Conservation (phyloP, 2,113 vertebrate genomes). For the Aleadryas rufinucha region DNA sequence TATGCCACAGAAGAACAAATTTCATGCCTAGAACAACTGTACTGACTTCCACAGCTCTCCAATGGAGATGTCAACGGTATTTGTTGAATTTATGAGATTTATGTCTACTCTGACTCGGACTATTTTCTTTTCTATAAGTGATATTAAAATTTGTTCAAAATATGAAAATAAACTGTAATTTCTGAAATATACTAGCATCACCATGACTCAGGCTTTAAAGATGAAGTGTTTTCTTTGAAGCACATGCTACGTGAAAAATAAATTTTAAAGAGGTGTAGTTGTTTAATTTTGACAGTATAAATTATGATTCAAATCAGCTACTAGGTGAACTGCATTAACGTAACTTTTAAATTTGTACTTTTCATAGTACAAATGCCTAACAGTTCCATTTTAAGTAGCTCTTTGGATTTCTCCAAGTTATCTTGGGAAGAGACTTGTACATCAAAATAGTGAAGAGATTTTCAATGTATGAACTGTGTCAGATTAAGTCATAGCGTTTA, state of each 20-base stretch:
- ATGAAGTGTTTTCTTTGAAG: background rate
- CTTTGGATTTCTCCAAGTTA: background rate
- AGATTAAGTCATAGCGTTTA: background rate
- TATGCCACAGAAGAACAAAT: background rate
- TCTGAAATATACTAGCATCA: background rate
- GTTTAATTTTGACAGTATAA: background rate
- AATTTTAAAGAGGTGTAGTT: background rate
- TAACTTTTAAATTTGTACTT: background rate
- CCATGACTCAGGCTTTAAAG: background rate
- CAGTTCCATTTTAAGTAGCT: background rate
- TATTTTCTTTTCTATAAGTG: rapidly evolving
- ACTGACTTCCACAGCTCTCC: background rate
- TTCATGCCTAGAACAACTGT: background rate
- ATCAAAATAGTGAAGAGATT: background rate
- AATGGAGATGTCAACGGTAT: background rate
- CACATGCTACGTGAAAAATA: background rate
- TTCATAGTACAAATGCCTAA: background rate
- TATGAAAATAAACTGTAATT: background rate
- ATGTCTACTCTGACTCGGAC: background rate
- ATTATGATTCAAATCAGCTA: background rate
- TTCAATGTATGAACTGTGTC: rapidly evolving
- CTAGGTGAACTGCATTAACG: background rate
- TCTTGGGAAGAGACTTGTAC: background rate
- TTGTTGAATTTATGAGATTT: background rate
- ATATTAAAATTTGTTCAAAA: background rate